phyloP scores from a whole-genome alignment of 2,888 invertebrate species.

The Notodonta dromedarius region DNA sequence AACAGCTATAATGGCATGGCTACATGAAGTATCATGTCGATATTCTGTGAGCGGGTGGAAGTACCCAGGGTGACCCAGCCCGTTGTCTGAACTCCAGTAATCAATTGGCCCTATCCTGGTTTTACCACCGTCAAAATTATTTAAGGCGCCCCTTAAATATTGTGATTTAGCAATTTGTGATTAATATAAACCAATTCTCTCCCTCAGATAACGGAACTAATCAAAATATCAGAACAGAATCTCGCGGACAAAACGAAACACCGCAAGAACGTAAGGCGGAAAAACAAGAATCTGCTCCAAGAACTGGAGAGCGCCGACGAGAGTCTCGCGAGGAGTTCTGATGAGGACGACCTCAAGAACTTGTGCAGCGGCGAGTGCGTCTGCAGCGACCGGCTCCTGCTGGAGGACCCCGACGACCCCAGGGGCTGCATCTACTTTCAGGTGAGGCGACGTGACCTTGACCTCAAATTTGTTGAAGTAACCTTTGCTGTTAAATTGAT shows the following conservation, averaged over 20 bases:
- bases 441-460: conserved; percentile 20
- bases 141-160: too few relatives aligned
- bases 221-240: conserved; percentile 23
- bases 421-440: conserved; percentile 87
- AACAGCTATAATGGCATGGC: too few relatives aligned
- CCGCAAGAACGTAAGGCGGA: conserved; percentile 42
- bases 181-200: neutral
- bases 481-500: too few relatives aligned
- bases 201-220: conserved; percentile 33
- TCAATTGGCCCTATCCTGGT: too few relatives aligned
- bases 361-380: conserved; percentile 47
- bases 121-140: too few relatives aligned
- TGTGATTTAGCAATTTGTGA: too few relatives aligned
- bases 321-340: conserved; percentile 50
- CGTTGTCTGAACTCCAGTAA: too few relatives aligned
- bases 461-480: too few relatives aligned
- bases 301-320: conserved; percentile 57
- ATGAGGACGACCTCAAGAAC: conserved; percentile 39
- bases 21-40: too few relatives aligned
- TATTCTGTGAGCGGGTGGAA: too few relatives aligned
- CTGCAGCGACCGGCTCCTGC: conserved; percentile 54
- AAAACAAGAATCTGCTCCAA: conserved; percentile 63
- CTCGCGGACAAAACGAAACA: conserved; percentile 25
- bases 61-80: too few relatives aligned
- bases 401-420: conserved; percentile 79